A percentile compares a stretch with the other conserved stretches of the same genome.
phyloP scores from a whole-genome alignment of 2,888 invertebrate species.

The Papilio demoleus region DNA sequence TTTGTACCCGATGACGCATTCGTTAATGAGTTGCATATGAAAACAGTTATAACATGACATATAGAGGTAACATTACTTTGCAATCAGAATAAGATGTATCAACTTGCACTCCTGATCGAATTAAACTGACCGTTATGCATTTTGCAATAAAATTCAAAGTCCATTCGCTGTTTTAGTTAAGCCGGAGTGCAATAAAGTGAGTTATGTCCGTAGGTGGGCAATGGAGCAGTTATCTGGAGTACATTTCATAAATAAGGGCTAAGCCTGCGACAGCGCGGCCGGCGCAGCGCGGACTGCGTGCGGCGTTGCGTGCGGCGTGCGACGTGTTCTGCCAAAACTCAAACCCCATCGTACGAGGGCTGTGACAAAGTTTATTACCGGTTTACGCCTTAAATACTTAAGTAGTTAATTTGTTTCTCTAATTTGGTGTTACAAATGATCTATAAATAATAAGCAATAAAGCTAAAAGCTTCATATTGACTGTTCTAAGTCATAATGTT shows the following conservation, averaged over 20 bases:
- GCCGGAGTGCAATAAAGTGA: conserved; percentile 7
- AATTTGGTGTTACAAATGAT: too few relatives aligned
- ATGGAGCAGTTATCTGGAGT: conserved; percentile 44
- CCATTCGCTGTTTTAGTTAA: background rate
- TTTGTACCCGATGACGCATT: too few relatives aligned
- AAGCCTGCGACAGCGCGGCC: conserved; percentile 43
- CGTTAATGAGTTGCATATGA: background rate
- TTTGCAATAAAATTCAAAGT: conserved; percentile 17
- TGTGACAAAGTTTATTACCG: conserved; percentile 5
- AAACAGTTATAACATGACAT: background rate
- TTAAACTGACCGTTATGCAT: background rate
- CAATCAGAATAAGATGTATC: background rate
- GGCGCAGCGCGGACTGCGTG: conserved; percentile 4
- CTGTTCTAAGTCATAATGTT: too few relatives aligned
- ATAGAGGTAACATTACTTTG: background rate
- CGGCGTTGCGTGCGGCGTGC: conserved; percentile 42
- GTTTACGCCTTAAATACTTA: background rate
- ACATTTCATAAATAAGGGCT: conserved; percentile 47
- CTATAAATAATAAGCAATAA: too few relatives aligned
- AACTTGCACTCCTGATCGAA: background rate
- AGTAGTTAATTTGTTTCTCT: background rate
- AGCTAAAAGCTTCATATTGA: too few relatives aligned
- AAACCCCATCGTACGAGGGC: conserved; percentile 4
- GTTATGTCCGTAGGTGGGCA: conserved; percentile 41
- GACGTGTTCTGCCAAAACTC: conserved; percentile 41